Percentiles rank a stretch among this genome's conserved stretches.
Evolutionary conservation across 2,797 vertebrate species (phyloP).

Genomic region (Periparus ater): DNA sequence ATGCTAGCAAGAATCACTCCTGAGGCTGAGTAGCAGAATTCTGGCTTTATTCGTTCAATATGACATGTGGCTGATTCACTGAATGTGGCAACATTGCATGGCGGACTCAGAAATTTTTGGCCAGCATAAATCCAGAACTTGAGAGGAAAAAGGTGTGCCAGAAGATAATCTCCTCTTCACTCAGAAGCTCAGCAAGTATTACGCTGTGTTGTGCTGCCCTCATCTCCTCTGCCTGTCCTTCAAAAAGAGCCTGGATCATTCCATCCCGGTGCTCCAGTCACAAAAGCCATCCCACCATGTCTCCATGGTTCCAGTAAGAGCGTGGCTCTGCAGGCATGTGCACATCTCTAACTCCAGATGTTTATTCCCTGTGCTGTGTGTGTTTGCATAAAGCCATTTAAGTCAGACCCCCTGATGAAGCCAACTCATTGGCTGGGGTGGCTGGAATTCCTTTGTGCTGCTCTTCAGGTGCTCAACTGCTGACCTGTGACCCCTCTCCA

Average conservation of each 20-base stretch:
- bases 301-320: neutral
- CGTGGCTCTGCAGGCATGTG: neutral
- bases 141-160: neutral
- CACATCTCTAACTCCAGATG: neutral
- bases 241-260: neutral
- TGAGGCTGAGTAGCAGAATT: neutral
- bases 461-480: neutral
- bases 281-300: neutral
- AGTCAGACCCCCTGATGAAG: neutral
- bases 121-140: neutral
- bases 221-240: no score
- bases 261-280: neutral
- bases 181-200: neutral
- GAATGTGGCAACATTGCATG: neutral
- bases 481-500: neutral
- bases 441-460: neutral
- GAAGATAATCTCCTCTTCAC: neutral
- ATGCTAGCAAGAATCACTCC: neutral
- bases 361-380: neutral
- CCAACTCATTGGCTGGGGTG: neutral
- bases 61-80: neutral
- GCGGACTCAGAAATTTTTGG: neutral
- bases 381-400: neutral
- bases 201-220: neutral
- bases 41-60: neutral